phyloP scores from a whole-genome alignment of 2,888 invertebrate species.

The Creontiades dilutus region DNA sequence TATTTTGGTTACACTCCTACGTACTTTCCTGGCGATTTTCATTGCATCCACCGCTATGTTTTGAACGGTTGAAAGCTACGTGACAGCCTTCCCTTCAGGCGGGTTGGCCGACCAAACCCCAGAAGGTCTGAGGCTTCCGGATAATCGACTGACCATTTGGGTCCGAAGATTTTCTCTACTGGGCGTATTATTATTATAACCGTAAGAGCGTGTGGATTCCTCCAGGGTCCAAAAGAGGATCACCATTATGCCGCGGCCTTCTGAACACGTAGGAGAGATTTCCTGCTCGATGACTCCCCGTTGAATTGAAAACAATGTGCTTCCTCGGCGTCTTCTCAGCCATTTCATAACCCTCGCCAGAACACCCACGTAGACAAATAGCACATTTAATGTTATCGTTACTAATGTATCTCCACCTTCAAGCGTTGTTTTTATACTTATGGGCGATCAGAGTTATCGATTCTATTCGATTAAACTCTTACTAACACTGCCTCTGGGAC shows the following conservation, averaged over 20 bases:
- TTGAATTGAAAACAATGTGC: conserved; percentile 44
- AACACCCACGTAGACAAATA: conserved; percentile 39
- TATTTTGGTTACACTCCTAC: not conserved
- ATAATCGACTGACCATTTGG: conserved; percentile 49
- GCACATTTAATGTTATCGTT: not conserved
- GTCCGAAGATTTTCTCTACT: conserved; percentile 32
- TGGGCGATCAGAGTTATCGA: no score
- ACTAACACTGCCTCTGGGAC: no score
- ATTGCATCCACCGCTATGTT: not conserved
- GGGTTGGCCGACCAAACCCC: not conserved
- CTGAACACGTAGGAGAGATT: conserved; percentile 46
- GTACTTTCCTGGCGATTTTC: not conserved
- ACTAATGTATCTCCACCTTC: not conserved
- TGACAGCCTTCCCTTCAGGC: not conserved
- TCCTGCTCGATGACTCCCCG: conserved; percentile 27
- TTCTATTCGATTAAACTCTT: no score
- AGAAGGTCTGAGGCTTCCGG: conserved; percentile 19
- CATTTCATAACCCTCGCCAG: not conserved
- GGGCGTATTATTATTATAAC: conserved; percentile 46
- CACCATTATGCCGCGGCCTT: conserved; percentile 34
- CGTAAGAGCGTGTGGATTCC: conserved; percentile 33
- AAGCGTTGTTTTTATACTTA: no score
- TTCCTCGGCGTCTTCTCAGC: not conserved
- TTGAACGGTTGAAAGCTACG: conserved; percentile 2
- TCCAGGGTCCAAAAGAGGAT: not conserved